Conservation (phyloP, 2,113 vertebrate genomes). For the Podarcis muralis region DNA sequence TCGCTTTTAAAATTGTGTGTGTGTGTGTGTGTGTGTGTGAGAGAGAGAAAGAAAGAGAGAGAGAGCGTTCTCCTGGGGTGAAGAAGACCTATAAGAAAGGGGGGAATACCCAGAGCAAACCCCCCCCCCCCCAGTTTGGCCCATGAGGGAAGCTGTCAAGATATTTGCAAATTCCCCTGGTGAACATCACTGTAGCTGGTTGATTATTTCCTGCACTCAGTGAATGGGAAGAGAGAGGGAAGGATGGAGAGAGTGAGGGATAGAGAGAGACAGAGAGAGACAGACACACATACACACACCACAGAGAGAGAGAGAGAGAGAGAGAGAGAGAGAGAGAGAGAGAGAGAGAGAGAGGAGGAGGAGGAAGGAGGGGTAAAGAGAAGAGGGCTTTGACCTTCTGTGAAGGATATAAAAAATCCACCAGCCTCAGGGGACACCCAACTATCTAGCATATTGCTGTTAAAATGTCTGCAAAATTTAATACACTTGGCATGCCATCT, state of each 20-base stretch:
- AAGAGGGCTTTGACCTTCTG: conserved; percentile 91
- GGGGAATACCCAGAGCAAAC: conserved; percentile 30
- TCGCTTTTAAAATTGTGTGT: conserved; percentile 67
- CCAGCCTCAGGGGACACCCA: conserved; percentile 88
- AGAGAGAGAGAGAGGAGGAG: neutral
- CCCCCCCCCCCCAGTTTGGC: conserved; percentile 64
- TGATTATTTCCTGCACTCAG: conserved; percentile 35
- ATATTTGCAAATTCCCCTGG: conserved; percentile 4
- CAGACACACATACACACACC: neutral
- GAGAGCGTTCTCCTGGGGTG: conserved; percentile 17
- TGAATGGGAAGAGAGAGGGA: neutral
- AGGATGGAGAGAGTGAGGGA: conserved; percentile 17
- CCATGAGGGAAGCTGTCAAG: conserved; percentile 22
- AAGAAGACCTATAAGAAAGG: neutral
- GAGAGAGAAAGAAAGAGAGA: conserved; percentile 44
- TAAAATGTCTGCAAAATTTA: conserved; percentile 96
- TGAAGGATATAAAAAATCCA: conserved; percentile 97
- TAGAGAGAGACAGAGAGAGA: neutral
- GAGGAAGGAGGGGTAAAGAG: conserved; percentile 64
- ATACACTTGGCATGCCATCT: conserved; percentile 86
- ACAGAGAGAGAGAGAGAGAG: neutral
- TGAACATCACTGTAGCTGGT: conserved; percentile 37
- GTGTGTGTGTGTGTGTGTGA: neutral
- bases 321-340: conserved; percentile 1
- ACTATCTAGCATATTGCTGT: conserved; percentile 93